Evolutionary conservation across 2,113 vertebrate species (phyloP).

Genomic region (Phoenicopterus ruber): DNA sequence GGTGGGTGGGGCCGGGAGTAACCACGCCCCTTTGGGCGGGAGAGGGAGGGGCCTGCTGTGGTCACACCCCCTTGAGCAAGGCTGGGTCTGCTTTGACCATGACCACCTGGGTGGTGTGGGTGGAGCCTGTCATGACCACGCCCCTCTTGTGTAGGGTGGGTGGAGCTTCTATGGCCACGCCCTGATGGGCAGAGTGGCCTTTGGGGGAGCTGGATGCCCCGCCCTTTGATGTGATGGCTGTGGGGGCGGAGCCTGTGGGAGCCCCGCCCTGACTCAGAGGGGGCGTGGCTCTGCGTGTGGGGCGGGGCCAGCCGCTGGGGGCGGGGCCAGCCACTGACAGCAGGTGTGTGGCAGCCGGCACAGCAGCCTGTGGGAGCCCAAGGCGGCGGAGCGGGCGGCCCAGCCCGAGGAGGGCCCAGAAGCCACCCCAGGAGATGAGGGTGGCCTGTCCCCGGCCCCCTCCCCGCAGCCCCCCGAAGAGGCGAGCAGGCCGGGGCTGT

Average conservation of each 20-base stretch:
- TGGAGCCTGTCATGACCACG: rapidly evolving
- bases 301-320: neutral
- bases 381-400: neutral
- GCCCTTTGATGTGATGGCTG: too few relatives aligned
- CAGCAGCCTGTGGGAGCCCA: constrained; percentile 73
- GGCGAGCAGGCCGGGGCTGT: neutral
- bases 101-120: neutral
- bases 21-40: rapidly evolving
- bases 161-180: neutral
- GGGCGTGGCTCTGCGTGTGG: neutral
- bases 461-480: neutral
- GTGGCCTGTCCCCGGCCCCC: rapidly evolving
- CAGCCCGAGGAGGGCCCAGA: neutral
- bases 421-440: rapidly evolving
- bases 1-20: rapidly evolving
- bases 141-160: neutral
- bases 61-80: neutral
- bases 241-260: neutral
- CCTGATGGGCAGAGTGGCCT: too few relatives aligned
- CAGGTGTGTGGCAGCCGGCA: constrained; percentile 59
- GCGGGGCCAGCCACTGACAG: neutral
- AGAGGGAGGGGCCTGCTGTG: rapidly evolving
- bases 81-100: too few relatives aligned
- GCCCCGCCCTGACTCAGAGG: neutral
- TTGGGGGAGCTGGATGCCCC: too few relatives aligned